Conservation (phyloP, 2,113 vertebrate genomes). For the Rutilus rutilus region DNA sequence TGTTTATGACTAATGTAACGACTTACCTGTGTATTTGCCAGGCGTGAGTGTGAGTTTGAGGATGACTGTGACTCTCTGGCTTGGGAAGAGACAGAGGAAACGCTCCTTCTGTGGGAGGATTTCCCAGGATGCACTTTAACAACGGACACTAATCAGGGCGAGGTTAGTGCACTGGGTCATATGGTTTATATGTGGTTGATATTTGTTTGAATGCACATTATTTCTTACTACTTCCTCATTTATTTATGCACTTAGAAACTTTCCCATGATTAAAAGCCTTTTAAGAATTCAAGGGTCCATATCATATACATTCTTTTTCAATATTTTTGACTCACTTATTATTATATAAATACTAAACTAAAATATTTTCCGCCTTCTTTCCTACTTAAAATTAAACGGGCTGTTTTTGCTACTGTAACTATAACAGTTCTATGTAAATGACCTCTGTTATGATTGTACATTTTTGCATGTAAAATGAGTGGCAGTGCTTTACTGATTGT, state of each 20-base stretch:
- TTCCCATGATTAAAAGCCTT: background rate
- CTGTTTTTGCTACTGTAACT: background rate
- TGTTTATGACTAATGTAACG: background rate
- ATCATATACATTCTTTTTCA: background rate
- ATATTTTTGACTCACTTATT: background rate
- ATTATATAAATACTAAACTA: no score
- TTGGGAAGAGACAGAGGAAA: slow-evolving; percentile 98
- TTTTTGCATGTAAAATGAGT: background rate
- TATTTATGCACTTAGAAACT: background rate
- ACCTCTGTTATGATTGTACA: background rate
- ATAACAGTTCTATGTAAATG: background rate
- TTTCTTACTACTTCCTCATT: background rate
- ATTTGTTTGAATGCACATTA: background rate
- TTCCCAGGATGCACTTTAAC: slow-evolving; percentile 92
- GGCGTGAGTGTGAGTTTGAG: slow-evolving; percentile 95
- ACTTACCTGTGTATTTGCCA: slow-evolving; percentile 57
- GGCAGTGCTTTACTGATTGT: no score
- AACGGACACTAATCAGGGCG: slow-evolving; percentile 85
- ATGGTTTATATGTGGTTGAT: background rate
- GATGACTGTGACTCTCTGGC: slow-evolving; percentile 97
- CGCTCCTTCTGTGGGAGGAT: slow-evolving; percentile 95
- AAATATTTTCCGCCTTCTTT: background rate
- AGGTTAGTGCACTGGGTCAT: slow-evolving; percentile 72
- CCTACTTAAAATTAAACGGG: background rate
- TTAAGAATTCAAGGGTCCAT: background rate